phyloP scores from a whole-genome alignment of 37 sponge, comb jelly and placozoan species.

The Spongia lamella region DNA sequence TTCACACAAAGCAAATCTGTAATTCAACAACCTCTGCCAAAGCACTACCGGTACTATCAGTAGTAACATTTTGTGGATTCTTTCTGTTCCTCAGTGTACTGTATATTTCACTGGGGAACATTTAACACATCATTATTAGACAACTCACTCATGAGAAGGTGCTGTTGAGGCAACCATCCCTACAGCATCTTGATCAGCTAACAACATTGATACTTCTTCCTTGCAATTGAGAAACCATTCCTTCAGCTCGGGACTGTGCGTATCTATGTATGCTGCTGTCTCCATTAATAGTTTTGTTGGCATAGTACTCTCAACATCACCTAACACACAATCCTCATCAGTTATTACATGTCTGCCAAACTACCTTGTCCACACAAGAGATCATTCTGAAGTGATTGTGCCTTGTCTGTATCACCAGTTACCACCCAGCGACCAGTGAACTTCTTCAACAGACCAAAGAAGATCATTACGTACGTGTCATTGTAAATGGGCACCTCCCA shows the following conservation, averaged over 20 bases:
- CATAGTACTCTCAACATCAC: slow-evolving; percentile 88
- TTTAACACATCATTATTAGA: too few species aligned
- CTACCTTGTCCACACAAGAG: slow-evolving; percentile 88
- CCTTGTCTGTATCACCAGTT: slow-evolving; percentile 34
- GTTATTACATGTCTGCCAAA: too few species aligned
- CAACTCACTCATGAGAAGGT: too few species aligned
- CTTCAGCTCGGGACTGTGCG: slow-evolving; percentile 38
- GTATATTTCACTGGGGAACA: too few species aligned
- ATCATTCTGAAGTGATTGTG: slow-evolving; percentile 85
- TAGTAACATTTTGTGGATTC: too few species aligned
- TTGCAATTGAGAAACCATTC: slow-evolving; percentile 59
- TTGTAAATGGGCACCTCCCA: slow-evolving; percentile 86
- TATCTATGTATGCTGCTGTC: slow-evolving; percentile 79
- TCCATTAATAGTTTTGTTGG: slow-evolving; percentile 85
- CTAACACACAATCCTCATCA: slow-evolving; percentile 10
- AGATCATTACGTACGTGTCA: slow-evolving; percentile 88
- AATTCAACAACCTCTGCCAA: too few species aligned
- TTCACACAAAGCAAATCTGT: too few species aligned
- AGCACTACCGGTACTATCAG: too few species aligned
- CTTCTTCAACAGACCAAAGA: slow-evolving; percentile 85
- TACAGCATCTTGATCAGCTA: slow-evolving; percentile 20
- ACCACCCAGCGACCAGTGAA: slow-evolving; percentile 8
- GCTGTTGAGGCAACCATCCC: too few species aligned
- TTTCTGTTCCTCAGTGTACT: too few species aligned
- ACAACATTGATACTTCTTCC: slow-evolving; percentile 52